Percentiles rank a stretch among this genome's conserved stretches.
Conservation (phyloP, 1,140 invertebrate species). For the Drosophila aff. region DNA sequence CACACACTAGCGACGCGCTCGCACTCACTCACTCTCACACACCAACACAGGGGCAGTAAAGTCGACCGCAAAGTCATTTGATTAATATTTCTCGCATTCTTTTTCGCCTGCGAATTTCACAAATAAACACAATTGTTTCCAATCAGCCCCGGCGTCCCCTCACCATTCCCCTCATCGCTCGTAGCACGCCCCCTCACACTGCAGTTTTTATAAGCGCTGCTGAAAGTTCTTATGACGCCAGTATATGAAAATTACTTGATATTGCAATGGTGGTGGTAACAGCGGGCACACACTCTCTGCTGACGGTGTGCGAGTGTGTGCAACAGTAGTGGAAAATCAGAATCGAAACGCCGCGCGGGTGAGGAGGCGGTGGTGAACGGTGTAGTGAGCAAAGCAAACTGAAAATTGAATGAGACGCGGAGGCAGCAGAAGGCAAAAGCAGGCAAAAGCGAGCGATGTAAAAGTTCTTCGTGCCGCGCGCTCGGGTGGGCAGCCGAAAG, state of each 20-base stretch:
- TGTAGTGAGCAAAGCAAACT: constrained; percentile 77
- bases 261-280: constrained; percentile 58
- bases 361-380: constrained; percentile 73
- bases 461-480: constrained; percentile 69
- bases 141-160: constrained; percentile 37
- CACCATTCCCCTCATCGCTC: neutral
- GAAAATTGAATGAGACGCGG: constrained; percentile 74
- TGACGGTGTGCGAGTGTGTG: constrained; percentile 58
- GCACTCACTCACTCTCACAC: constrained; percentile 39
- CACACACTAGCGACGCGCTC: constrained; percentile 54
- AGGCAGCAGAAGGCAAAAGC: constrained; percentile 66
- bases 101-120: constrained; percentile 76
- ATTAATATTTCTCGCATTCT: constrained; percentile 66
- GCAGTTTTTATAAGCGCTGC: constrained; percentile 46
- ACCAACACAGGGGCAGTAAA: constrained; percentile 51
- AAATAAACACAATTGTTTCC: constrained; percentile 71
- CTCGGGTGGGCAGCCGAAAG: constrained; percentile 40
- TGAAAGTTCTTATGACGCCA: constrained; percentile 77
- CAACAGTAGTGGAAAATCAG: constrained; percentile 81
- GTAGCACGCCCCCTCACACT: constrained; percentile 36
- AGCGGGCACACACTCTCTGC: constrained; percentile 40
- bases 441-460: constrained; percentile 60
- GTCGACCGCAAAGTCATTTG: constrained; percentile 82
- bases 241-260: constrained; percentile 81
- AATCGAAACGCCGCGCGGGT: constrained; percentile 78